Conservation (phyloP, 2,888 invertebrate species). For the Acanthoscelides obtectus region DNA sequence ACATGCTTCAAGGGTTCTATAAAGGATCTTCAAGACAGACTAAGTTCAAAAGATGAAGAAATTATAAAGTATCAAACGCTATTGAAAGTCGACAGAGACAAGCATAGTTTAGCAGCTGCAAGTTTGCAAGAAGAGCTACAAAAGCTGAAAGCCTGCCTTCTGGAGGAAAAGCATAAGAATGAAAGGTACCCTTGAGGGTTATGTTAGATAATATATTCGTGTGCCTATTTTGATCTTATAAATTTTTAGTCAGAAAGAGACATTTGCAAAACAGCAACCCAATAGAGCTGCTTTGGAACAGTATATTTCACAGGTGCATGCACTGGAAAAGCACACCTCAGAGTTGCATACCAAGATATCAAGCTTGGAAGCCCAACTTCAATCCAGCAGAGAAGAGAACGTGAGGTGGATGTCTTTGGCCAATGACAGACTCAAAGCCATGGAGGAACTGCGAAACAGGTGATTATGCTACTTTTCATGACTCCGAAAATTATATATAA, state of each 20-base stretch:
- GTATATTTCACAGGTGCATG: slow-evolving; percentile 46
- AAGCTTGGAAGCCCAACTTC: slow-evolving; percentile 51
- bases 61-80: slow-evolving; percentile 59
- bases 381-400: slow-evolving; percentile 51
- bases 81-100: slow-evolving; percentile 59
- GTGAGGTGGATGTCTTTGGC: slow-evolving; percentile 65
- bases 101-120: slow-evolving; percentile 53
- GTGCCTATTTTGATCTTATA: background rate
- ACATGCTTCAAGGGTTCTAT: slow-evolving; percentile 42
- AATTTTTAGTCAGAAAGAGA: slow-evolving; percentile 27
- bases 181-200: slow-evolving; percentile 14
- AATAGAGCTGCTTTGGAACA: slow-evolving; percentile 41
- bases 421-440: slow-evolving; percentile 60
- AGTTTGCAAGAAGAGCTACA: slow-evolving; percentile 53
- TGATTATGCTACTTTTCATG: too few relatives aligned
- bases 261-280: slow-evolving; percentile 20
- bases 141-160: slow-evolving; percentile 40
- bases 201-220: background rate
- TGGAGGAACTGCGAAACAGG: slow-evolving; percentile 51
- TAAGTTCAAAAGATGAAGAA: slow-evolving; percentile 60
- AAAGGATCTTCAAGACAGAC: slow-evolving; percentile 53
- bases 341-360: slow-evolving; percentile 50
- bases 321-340: slow-evolving; percentile 55
- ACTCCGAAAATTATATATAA: too few relatives aligned
- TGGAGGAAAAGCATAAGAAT: slow-evolving; percentile 31